Conservation (phyloP, 2,113 vertebrate species). For the Hipposideros armiger region DNA sequence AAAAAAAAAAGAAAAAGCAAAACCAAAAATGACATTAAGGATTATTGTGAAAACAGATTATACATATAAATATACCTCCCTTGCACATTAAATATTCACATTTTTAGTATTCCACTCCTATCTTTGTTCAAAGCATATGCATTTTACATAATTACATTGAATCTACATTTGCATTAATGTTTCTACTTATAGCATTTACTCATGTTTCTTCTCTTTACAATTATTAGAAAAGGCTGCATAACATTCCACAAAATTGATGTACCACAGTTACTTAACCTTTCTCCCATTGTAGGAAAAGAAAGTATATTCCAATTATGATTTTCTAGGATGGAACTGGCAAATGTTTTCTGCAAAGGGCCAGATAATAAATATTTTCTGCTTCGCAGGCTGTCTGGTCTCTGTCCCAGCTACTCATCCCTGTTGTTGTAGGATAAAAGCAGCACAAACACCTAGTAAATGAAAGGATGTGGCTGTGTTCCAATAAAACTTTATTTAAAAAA, state of each 20-base stretch:
- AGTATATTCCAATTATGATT: background rate
- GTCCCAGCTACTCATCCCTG: background rate
- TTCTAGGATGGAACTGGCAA: background rate
- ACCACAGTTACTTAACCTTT: background rate
- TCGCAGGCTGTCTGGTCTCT: background rate
- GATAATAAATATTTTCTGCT: background rate
- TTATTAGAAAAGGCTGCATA: slow-evolving; percentile 2
- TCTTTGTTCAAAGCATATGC: slow-evolving; percentile 22
- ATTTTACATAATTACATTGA: slow-evolving; percentile 27
- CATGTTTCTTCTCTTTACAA: background rate
- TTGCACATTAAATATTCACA: background rate
- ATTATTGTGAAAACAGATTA: slow-evolving; percentile 35
- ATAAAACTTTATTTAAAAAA: slow-evolving; percentile 72
- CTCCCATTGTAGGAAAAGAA: slow-evolving; percentile 29
- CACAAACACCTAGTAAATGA: background rate
- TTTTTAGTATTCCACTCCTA: slow-evolving; percentile 20
- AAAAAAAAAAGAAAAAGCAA: background rate
- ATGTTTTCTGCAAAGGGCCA: background rate
- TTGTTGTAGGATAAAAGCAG: background rate
- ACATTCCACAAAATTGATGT: background rate
- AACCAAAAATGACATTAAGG: slow-evolving; percentile 9
- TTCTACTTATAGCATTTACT: background rate
- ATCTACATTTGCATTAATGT: background rate
- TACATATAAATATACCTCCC: background rate
- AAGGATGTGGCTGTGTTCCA: background rate